phyloP scores from a whole-genome alignment of 2,797 vertebrate genomes.

The Amblyopsis hoosieri region DNA sequence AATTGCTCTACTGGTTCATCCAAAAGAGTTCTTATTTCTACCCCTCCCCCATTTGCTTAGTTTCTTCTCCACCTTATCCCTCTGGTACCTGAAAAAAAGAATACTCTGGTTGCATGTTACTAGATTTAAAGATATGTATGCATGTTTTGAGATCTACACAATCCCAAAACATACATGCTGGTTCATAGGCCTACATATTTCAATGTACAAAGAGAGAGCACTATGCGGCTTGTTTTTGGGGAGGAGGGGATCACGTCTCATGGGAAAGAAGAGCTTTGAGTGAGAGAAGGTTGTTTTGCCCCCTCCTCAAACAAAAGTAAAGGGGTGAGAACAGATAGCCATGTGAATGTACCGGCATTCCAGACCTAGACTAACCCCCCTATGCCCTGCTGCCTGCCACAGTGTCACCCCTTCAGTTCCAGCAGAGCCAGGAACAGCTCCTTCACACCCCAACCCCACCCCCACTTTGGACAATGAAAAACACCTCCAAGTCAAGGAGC shows the following conservation, averaged over 20 bases:
- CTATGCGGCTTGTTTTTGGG: neutral
- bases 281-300: neutral
- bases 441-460: neutral
- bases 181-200: neutral
- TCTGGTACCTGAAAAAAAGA: neutral
- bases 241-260: neutral
- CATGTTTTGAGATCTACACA: neutral
- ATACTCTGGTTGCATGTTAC: neutral
- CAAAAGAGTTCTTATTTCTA: too few species aligned
- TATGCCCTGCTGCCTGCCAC: neutral
- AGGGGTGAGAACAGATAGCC: slow-evolving; percentile 13
- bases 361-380: neutral
- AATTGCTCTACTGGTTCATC: slow-evolving; percentile 9
- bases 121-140: neutral
- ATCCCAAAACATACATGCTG: neutral
- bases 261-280: neutral
- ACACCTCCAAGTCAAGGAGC: slow-evolving; percentile 44
- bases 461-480: slow-evolving; percentile 13
- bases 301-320: slow-evolving; percentile 2
- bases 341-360: slow-evolving; percentile 3
- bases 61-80: slow-evolving; percentile 6
- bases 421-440: slow-evolving; percentile 23
- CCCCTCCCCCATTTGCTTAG: slow-evolving; percentile 9
- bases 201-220: neutral
- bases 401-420: neutral